Base-by-base conservation (phyloP, 2,113 vertebrate species). In the Siniperca knerii region DNA sequence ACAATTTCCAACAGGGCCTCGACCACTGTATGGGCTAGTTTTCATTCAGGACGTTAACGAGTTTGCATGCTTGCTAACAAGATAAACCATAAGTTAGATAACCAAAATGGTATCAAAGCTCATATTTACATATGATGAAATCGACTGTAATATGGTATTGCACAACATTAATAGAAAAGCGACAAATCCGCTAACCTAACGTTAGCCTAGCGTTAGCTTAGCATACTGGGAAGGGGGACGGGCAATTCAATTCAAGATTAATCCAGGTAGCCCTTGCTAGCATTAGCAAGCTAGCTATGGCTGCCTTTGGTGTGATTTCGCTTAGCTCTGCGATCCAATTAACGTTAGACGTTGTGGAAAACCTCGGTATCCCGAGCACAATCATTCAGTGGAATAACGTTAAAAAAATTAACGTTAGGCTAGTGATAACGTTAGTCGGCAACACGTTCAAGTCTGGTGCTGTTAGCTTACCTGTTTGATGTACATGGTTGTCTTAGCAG, bases 381-480 rank as follows among this genome's bases (percentile, higher is more conserved):
- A 4, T 16, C 37, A 74, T 66, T 69, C 33, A 70, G n/a, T 23
- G 3, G 9, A 54, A 54, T 52, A 46, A 5, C 37, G 48, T 54
- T 75, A 35, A 29, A 1, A 8, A 21, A 1, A 21, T 35, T 8
- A 3, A 37, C 44, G 57, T 48, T 55, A 76, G 79, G 76, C 61
- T 21, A 48, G 20, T 44, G 62, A 77, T 12, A 37, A 37, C 35
- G 35, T 37, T 37, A 68, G 64, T 84, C 55, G 79, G 66, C 57
- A 62, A 64, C 84, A 62, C 58, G 58, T 64, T 60, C 18, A 72
- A 70, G 61, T 84, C 46, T 25, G 37, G 16, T 23, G 35, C 25
- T n/a, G 67, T 66, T 90, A 86, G 79, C 92, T 92, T 89, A 96
- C 96, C 95, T 96, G 96, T 92, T 96, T 96, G 90, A 96, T 96